Conservation (phyloP, 2,113 vertebrate genomes). For the Siniperca chuatsi region DNA sequence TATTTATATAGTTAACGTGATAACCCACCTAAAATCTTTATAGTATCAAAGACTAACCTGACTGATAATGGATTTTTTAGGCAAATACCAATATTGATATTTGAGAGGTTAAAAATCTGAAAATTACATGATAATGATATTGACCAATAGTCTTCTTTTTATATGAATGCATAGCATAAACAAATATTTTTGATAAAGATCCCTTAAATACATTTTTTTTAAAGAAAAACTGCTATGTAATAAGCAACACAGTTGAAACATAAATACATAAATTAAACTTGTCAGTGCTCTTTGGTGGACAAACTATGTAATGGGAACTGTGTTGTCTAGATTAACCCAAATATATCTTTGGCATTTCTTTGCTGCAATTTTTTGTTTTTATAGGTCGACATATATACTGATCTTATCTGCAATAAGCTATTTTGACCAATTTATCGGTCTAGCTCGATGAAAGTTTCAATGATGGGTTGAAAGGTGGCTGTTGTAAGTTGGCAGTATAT, state of each 20-base stretch:
- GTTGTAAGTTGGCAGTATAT: background rate
- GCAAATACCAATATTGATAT: background rate
- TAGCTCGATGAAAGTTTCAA: background rate
- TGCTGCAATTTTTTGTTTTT: background rate
- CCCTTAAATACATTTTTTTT: background rate
- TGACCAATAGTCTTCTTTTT: background rate
- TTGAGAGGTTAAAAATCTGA: background rate
- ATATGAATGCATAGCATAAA: background rate
- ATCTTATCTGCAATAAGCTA: background rate
- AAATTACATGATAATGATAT: background rate
- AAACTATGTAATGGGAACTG: background rate
- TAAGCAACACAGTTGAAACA: background rate
- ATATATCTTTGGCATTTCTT: background rate
- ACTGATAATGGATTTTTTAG: background rate
- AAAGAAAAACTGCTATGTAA: background rate
- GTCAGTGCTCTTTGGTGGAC: conserved; percentile 6
- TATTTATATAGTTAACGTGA: conserved; percentile 9
- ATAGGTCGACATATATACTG: background rate
- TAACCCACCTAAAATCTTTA: background rate
- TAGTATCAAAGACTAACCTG: background rate
- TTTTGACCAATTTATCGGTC: background rate
- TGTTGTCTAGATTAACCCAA: background rate
- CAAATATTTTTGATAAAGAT: background rate
- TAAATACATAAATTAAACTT: background rate
- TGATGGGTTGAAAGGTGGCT: background rate